Conservation (phyloP, 2,113 vertebrate species). For the Tursiops truncatus region DNA sequence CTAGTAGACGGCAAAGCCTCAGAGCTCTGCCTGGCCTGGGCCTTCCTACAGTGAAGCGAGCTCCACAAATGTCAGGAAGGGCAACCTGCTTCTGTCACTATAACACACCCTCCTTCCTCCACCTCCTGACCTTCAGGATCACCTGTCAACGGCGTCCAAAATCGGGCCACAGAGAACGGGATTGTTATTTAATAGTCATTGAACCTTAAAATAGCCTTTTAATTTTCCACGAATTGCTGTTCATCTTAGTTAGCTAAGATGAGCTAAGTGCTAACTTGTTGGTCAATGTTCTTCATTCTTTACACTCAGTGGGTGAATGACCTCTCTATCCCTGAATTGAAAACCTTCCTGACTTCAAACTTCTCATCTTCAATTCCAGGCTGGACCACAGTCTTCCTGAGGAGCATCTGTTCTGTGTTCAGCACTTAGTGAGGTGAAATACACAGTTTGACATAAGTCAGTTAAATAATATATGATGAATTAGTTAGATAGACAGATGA, state of each 20-base stretch:
- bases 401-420: rapidly evolving
- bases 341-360: rapidly evolving
- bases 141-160: rapidly evolving
- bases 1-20: rapidly evolving
- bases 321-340: not conserved
- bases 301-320: too few species aligned
- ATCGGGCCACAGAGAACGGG: too few species aligned
- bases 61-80: not conserved
- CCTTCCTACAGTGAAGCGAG: not conserved
- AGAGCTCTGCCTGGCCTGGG: not conserved
- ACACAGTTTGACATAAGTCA: not conserved
- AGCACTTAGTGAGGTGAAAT: not conserved
- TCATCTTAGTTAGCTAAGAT: rapidly evolving
- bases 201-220: not conserved
- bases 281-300: too few species aligned
- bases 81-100: rapidly evolving
- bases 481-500: not conserved
- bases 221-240: not conserved
- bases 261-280: rapidly evolving
- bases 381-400: rapidly evolving
- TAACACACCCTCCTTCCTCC: rapidly evolving
- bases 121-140: too few species aligned
- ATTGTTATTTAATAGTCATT: not conserved
- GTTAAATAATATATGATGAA: not conserved
- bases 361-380: too few species aligned